Base-by-base conservation (phyloP, 2,888 invertebrate genomes). In the Masnerella sp. region DNA sequence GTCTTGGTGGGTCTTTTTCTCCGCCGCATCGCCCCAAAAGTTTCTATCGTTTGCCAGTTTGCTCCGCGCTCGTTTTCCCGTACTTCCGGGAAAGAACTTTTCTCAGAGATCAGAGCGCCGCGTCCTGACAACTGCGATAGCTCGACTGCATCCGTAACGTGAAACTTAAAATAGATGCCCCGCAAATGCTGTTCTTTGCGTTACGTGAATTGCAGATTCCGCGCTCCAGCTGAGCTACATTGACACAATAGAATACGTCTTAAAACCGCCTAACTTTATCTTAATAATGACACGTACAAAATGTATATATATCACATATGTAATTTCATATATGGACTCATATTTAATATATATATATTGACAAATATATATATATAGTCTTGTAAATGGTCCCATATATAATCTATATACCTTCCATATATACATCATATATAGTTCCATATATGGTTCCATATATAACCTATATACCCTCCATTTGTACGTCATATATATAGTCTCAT, bases 41-140 rank as follows among this genome's bases (percentile, higher is more conserved):
- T 80, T 79, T 75, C 76, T 77, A 75, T 72, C 71, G 74, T 76
- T 78, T 74, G 75, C 78, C 52, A 77, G 78, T 78, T 76, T 70
- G 75, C 68, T 59, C 58, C 51, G 51, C 64, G 59, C 67, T 76
- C 75, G 72, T 59, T 76, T 76, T 75, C 74, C 69, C 67, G 65
- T 68, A 67, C 65, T 67, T 47, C 51, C 14, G 30, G 59, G 43
- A 52, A 69, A 62, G 28, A 74, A 62, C 52, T 64, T 51, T 67
- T 62, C 58, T 32, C 43, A 18, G 58, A 72, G 75, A 73, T 73
- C 73, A 70, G 52, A 58, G 56, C 30, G 34, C 36, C 14, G 43
- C 47, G 42, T 47, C 58, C 65, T 65, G 69, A 69, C 61, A 67
- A 75, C 61, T 61, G 49, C 64, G 54, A 61, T 58, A 61, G 61